A percentile compares a stretch with the other conserved stretches of the same genome.
phyloP scores from a whole-genome alignment of 2,113 vertebrate genomes.

The Dasyurus viverrinus region DNA sequence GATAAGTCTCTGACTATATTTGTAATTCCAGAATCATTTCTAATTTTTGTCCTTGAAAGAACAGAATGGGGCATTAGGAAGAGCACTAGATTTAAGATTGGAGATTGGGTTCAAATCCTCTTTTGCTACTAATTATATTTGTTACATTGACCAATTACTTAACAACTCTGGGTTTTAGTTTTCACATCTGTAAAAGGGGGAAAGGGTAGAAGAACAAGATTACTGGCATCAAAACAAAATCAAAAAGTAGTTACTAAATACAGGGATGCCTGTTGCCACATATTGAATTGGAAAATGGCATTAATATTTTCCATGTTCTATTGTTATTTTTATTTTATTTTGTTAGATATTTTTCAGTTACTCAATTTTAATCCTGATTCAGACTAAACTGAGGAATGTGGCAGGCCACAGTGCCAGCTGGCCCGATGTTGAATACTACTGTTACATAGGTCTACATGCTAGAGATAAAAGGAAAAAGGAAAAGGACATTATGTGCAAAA shows the following conservation, averaged over 20 bases:
- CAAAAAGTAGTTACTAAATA: neutral
- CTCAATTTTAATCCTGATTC: neutral
- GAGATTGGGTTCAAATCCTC: neutral
- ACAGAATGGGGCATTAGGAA: neutral
- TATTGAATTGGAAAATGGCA: neutral
- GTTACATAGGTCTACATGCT: neutral
- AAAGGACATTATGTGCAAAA: neutral
- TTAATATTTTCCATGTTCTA: neutral
- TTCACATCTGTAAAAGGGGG: neutral
- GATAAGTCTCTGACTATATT: neutral
- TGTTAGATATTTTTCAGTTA: neutral
- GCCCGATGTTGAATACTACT: neutral
- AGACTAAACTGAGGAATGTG: neutral
- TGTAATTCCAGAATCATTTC: conserved; percentile 28
- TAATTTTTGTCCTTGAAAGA: neutral
- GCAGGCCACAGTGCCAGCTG: neutral
- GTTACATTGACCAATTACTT: neutral
- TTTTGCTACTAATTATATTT: neutral
- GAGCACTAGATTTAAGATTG: neutral
- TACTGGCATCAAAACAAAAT: neutral
- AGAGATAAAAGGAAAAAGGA: neutral
- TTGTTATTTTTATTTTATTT: neutral
- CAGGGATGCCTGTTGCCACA: neutral
- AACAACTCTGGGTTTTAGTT: neutral
- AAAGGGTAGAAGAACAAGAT: neutral